Evolutionary conservation across 2,888 invertebrate species (phyloP).

Genomic region (Tridacna crocea): DNA sequence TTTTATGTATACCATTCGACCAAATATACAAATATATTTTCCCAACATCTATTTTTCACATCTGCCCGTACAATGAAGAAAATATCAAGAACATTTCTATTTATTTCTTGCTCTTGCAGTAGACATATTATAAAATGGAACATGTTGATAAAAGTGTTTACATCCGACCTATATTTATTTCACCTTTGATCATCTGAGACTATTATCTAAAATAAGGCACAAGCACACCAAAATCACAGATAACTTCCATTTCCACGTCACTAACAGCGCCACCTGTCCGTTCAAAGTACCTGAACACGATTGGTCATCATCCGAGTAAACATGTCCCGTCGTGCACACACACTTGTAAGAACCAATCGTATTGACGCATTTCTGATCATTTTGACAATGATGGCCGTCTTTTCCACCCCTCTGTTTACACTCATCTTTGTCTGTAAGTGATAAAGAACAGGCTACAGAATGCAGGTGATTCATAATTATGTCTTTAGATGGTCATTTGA

Average conservation of each 20-base stretch:
- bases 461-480: no score
- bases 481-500: no score
- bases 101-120: neutral
- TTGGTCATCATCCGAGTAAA: slow-evolving; percentile 68
- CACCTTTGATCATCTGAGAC: slow-evolving; percentile 60
- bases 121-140: neutral
- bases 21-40: slow-evolving; percentile 4
- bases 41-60: neutral
- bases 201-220: slow-evolving; percentile 66
- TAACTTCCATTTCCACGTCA: slow-evolving; percentile 32
- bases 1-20: neutral
- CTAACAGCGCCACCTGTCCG: slow-evolving; percentile 46
- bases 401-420: slow-evolving; percentile 89
- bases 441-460: neutral
- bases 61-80: no score
- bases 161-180: slow-evolving; percentile 33
- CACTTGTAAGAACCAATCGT: slow-evolving; percentile 92
- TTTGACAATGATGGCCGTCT: slow-evolving; percentile 91
- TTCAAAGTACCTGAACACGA: slow-evolving; percentile 75
- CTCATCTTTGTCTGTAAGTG: slow-evolving; percentile 91
- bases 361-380: slow-evolving; percentile 93
- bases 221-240: slow-evolving; percentile 57
- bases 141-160: slow-evolving; percentile 9
- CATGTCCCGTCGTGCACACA: slow-evolving; percentile 92
- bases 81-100: neutral